Base-by-base conservation (phyloP, 2,797 vertebrate genomes). In the Linurgus olivaceus region DNA sequence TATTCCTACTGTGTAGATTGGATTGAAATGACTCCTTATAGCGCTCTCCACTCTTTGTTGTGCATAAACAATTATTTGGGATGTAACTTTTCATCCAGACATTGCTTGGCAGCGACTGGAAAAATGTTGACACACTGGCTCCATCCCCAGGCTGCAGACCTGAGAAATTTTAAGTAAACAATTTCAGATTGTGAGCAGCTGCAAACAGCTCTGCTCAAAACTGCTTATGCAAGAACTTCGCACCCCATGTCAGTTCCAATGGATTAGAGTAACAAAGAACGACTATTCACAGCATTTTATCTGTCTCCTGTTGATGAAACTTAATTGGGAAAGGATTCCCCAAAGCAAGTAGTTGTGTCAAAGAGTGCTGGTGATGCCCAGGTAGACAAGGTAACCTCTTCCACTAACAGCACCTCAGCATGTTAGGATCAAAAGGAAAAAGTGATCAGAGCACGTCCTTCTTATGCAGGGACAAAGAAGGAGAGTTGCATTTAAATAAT, bases 41-140 rank as follows among this genome's bases (percentile, higher is more conserved):
- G 52, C 1, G 1, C 40, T 85, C 21, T 87, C 11, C 29, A n/a
- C 2, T 88, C 76, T 86, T 95, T 86, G 81, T 70, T 92, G 58
- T 6, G 38, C 33, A 67, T 79, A 85, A 92, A 85, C 59, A 93
- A 25, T 91, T 91, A 74, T 29, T 80, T 82, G 74, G 57, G 52
- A 89, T 85, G 45, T 82, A 91, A 92, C 59, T 67, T 91, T 92
- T 92, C 57, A 73, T 79, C 74, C 84, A 94, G 86, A 87, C 67
- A 61, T 47, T 52, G 48, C 58, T 62, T 80, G 78, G 84, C 84
- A 89, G 65, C 52, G 66, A 1, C 29, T 45, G 59, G 44, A 50
- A 87, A 80, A 82, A 91, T 42, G 40, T 70, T 87, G 76, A 82
- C 63, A 87, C 10, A 5, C 55, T 89, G 84, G 52, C 91, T 92